Evolutionary conservation across 2,888 invertebrate species (phyloP), one percentile per base, ranked within the genome.

Genomic region (Diaphora mendica): DNA sequence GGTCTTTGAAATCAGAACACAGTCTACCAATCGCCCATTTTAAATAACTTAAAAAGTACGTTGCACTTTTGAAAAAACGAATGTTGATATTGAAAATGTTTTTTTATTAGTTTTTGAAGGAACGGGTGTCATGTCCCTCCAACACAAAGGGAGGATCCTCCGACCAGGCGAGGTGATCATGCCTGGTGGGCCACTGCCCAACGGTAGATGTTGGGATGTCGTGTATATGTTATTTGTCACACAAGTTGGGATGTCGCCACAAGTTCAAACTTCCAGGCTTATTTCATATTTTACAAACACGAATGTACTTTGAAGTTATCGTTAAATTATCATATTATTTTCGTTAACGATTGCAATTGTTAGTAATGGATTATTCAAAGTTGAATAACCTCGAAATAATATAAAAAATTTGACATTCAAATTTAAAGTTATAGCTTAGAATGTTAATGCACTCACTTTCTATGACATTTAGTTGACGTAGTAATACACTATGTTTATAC

Each of bases 281-380:
- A 8, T 78, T 75, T 79, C 68, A 80, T 74, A 73, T 76, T 82
- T 80, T 72, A 64, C 44, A 71, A 80, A 73, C 80, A 82, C 79
- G 77, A 73, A 13, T 51, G 20, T 55, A 68, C n/a, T 76, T 77
- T 75, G 72, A 71, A 69, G 77, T 69, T 76, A 69, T 26, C 44
- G 66, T 66, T 26, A 26, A 17, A 17, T 44, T 20, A 1, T 26
- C 44, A 67, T 26, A 44, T 67, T 68, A 48, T 65, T 78, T 76
- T 64, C 20, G 42, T 75, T 69, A 78, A 74, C 74, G 64, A 68
- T 79, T 77, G 77, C 72, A 70, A 71, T 76, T 70, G 76, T 26
- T 62, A 35, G 17, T 44, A 64, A 59, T 70, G 59, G 65, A 71
- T 78, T 44, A 17, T 44, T 20, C 48, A 48, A 48, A 48, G 20